Base-by-base conservation (phyloP, 1,140 invertebrate species). In the Idris sp. region DNA sequence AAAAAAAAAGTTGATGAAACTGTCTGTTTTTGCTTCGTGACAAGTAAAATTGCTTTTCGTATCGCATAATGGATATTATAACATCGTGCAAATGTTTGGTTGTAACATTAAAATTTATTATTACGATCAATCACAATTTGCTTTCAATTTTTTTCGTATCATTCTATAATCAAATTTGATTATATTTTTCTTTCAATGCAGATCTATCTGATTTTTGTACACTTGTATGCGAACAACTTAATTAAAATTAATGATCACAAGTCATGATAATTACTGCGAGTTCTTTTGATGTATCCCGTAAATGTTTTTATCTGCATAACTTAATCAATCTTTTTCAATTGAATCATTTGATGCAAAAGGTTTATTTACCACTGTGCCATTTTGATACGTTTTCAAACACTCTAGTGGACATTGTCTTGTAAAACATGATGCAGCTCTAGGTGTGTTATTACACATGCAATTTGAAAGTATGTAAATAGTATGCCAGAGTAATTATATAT, bases 311-410 rank as follows among this genome's bases (percentile, higher is more conserved):
- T n/a, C n/a, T n/a, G n/a, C n/a, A n/a, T n/a, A n/a, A n/a, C n/a
- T n/a, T n/a, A n/a, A n/a, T n/a, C n/a, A n/a, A n/a, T n/a, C n/a
- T n/a, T n/a, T n/a, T n/a, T n/a, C n/a, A 53, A 40, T 40, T 26
- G 51, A 40, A 41, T 41, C 31, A 41, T 41, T 28, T 26, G n/a
- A n/a, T n/a, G n/a, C 15, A 30, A 6, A 18, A 16, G n/a, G 14
- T 28, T 53, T 40, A 40, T 53, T 38, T 53, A 53, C 40, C 13
- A 18, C 10, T 4, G 2, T n/a, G 10, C 33, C 19, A 33, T 44
- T 4, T 13, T 30, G 6, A 9, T 44, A 14, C 30, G 19, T 22
- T 22, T 2, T 22, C 6, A 22, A 22, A 15, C 22, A 9, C 40
- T 18, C 11, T 40, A 19, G 40, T 43, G 14, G 16, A 18, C 26